Evolutionary conservation across 2,888 invertebrate genomes (phyloP), one percentile per base, ranked within the genome.

Genomic region (Spisula solida): DNA sequence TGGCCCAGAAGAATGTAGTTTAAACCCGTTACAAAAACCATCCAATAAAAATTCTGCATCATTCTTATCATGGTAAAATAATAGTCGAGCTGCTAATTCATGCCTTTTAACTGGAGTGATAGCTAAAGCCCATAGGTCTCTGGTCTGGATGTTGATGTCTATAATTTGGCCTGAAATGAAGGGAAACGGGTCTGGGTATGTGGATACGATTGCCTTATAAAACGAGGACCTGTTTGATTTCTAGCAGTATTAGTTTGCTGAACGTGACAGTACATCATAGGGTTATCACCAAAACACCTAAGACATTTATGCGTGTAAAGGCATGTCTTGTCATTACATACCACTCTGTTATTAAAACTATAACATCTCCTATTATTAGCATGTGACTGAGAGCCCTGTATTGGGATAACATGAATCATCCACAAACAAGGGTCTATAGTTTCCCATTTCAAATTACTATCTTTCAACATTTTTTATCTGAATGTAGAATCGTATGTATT

Each of bases 101-200:
- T 79, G 20, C 25, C 51, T 25, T n/a, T 79, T 80, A 51, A 85
- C 79, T 25, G 85, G 85, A 12, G 14, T 85, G 55, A 18, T 51
- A 55, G 34, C 85, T 31, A 85, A 56, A 25, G 55, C 66, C 80
- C 86, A 86, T 86, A 86, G 29, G 12, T 48, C 70, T 56, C 47
- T 31, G 20, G 14, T 25, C 20, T 6, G 25, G 70, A 14, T 10
- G 25, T 14, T 47, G 81, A 12, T 41, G 20, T 48, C 81, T 81
- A 25, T 56, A 56, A 56, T 56, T 34, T 48, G 51, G 18, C n/a
- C 60, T 31, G 20, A 51, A 31, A 34, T 4, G 20, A 41, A 29
- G 56, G 56, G n/a, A 51, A 14, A 25, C 81, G 48, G 1, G 51
- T 4, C 6, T 48, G 56, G n/a, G 29, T 48, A 29, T 20, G 20